Evolutionary conservation across 2,888 invertebrate species (phyloP).

Genomic region (Drosophila quinaria): DNA sequence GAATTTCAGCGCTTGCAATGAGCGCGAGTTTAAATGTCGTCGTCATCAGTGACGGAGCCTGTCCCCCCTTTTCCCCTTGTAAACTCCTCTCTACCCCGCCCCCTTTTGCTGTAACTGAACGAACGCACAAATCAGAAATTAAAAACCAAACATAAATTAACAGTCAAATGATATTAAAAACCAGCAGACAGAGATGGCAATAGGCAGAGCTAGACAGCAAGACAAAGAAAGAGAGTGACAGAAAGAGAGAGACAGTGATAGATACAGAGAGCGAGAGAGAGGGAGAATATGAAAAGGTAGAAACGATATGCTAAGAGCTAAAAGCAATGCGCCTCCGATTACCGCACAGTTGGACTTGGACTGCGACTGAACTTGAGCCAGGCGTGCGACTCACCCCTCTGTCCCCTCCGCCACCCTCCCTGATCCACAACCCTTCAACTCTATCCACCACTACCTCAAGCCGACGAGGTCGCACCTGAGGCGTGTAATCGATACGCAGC

Average conservation of each 20-base stretch:
- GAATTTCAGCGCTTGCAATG: slow-evolving; percentile 69
- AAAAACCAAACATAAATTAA: slow-evolving; percentile 83
- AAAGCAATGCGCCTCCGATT: slow-evolving; percentile 69
- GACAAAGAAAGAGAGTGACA: slow-evolving; percentile 7
- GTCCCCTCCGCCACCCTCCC: background rate
- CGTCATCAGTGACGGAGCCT: slow-evolving; percentile 40
- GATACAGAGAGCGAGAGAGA: slow-evolving; percentile 1
- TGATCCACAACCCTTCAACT: background rate
- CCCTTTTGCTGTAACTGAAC: slow-evolving; percentile 38
- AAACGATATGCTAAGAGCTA: slow-evolving; percentile 55
- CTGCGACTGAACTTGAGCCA: slow-evolving; percentile 71
- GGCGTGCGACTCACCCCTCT: slow-evolving; percentile 56
- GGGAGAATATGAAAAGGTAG: slow-evolving; percentile 43
- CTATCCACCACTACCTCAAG: background rate
- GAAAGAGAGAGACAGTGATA: slow-evolving; percentile 1
- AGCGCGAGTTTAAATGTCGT: slow-evolving; percentile 51
- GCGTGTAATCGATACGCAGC: slow-evolving; percentile 78
- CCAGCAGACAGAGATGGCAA: slow-evolving; percentile 47
- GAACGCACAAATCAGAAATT: slow-evolving; percentile 84
- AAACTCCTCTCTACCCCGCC: background rate
- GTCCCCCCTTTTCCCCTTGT: background rate
- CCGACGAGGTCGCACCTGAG: slow-evolving; percentile 82
- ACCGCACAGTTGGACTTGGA: slow-evolving; percentile 65
- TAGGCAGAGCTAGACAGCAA: slow-evolving; percentile 4
- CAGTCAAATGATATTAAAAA: slow-evolving; percentile 78